These are phyloP conservation scores for Serilophus lunatus DNA, from an alignment of 2,113 vertebrate genomes.

Conservation along the genomic window DNA sequence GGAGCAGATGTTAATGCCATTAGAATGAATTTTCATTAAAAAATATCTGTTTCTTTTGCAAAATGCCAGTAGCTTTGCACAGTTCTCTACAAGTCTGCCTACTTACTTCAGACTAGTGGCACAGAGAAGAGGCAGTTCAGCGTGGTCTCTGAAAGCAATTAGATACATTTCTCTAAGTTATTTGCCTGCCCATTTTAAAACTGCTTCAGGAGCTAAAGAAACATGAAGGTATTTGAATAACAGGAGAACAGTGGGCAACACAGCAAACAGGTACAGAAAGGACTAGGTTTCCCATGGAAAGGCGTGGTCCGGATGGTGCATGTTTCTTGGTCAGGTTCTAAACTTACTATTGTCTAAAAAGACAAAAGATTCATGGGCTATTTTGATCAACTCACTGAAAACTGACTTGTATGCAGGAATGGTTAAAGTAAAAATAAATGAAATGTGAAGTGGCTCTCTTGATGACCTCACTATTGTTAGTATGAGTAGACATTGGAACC, in stretches of 20 bases:
- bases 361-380: background rate
- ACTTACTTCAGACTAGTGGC: background rate
- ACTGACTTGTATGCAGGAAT: background rate
- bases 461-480: conserved; percentile 39
- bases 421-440: conserved; percentile 8
- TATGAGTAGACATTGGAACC: background rate
- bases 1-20: conserved; percentile 61
- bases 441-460: conserved; percentile 22
- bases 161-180: background rate
- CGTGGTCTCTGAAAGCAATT: background rate
- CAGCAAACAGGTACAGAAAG: background rate
- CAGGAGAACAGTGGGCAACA: background rate
- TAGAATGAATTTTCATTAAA: conserved; percentile 46
- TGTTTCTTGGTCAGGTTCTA: background rate
- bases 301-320: rapidly evolving
- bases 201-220: background rate
- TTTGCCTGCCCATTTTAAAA: background rate
- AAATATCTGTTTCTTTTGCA: conserved; percentile 36
- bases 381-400: background rate
- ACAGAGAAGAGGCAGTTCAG: background rate
- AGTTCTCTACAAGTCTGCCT: background rate
- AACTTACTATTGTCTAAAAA: background rate
- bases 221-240: background rate
- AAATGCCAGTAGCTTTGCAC: conserved; percentile 38
- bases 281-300: background rate